Evolutionary conservation across 2,888 invertebrate species (phyloP).

Genomic region (Pachymerium ferrugineum): DNA sequence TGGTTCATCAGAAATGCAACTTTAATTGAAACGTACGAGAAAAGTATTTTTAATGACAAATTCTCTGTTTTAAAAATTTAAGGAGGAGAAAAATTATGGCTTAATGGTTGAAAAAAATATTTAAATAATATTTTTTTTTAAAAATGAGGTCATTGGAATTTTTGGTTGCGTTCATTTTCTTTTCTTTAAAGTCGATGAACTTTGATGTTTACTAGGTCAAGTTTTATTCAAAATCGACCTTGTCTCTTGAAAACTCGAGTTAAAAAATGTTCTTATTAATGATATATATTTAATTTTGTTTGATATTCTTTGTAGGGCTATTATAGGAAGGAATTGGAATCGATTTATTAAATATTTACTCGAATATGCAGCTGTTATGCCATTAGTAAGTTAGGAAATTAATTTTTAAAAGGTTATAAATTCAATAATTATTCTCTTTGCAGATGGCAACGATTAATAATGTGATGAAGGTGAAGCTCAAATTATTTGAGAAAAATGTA

Average conservation of each 20-base stretch:
- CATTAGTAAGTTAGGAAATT: constrained; percentile 60
- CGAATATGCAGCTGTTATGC: constrained; percentile 77
- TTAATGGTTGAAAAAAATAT: not conserved
- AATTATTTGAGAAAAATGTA: not conserved
- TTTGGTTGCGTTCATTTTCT: not conserved
- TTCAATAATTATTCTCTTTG: constrained; percentile 44
- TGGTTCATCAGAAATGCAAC: constrained; percentile 97
- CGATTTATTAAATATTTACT: constrained; percentile 69
- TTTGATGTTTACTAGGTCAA: constrained; percentile 5
- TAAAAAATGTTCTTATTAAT: constrained; percentile 33
- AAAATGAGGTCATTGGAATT: not conserved
- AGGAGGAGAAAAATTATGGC: too few species aligned
- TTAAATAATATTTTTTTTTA: not conserved
- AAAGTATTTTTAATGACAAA: too few species aligned
- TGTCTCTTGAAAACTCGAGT: constrained; percentile 19
- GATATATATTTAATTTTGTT: constrained; percentile 34
- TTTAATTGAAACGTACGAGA: constrained; percentile 75
- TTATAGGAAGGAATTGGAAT: constrained; percentile 76
- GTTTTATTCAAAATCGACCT: not conserved
- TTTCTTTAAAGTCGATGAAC: not conserved
- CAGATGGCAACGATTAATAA: constrained; percentile 92
- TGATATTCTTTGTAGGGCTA: constrained; percentile 62
- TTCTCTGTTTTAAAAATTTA: too few species aligned
- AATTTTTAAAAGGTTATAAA: not conserved
- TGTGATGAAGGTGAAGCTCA: constrained; percentile 64